Conservation (phyloP, 1,140 invertebrate genomes). For the Drosophila bocki region DNA sequence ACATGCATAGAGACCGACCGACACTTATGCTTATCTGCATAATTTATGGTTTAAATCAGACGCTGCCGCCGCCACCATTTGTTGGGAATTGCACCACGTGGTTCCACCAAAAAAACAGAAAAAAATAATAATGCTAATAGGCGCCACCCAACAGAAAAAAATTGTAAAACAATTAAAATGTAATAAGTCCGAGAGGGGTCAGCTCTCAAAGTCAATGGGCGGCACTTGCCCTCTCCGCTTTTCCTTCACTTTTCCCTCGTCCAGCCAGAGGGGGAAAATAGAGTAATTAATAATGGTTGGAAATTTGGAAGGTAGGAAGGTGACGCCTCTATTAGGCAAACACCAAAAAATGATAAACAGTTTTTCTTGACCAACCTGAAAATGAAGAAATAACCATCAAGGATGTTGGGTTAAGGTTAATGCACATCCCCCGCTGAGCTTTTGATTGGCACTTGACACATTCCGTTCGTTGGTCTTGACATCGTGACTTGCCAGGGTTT, state of each 20-base stretch:
- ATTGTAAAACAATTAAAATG: conserved; percentile 84
- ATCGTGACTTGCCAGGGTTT: conserved; percentile 59
- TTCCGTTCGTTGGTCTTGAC: conserved; percentile 61
- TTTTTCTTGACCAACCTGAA: conserved; percentile 55
- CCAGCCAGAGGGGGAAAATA: conserved; percentile 12
- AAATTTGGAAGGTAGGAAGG: conserved; percentile 45
- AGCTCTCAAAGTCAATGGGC: conserved; percentile 51
- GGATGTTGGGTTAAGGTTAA: conserved; percentile 51
- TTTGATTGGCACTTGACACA: conserved; percentile 79
- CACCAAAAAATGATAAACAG: conserved; percentile 73
- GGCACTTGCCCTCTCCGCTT: conserved; percentile 24
- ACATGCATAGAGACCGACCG: conserved; percentile 38
- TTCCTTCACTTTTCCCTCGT: conserved; percentile 7
- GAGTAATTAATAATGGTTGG: conserved; percentile 74
- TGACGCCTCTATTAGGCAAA: conserved; percentile 74
- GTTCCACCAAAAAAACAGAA: conserved; percentile 37
- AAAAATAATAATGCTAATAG: conserved; percentile 62
- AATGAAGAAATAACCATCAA: conserved; percentile 38
- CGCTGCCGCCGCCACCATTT: conserved; percentile 45
- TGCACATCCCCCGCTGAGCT: conserved; percentile 47
- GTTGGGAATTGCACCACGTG: conserved; percentile 80
- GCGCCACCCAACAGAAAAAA: conserved; percentile 58
- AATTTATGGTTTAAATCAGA: conserved; percentile 80
- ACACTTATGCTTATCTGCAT: conserved; percentile 78
- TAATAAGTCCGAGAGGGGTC: conserved; percentile 63